Conservation (phyloP, 2,888 invertebrate genomes). For the Drosophila lutescens region DNA sequence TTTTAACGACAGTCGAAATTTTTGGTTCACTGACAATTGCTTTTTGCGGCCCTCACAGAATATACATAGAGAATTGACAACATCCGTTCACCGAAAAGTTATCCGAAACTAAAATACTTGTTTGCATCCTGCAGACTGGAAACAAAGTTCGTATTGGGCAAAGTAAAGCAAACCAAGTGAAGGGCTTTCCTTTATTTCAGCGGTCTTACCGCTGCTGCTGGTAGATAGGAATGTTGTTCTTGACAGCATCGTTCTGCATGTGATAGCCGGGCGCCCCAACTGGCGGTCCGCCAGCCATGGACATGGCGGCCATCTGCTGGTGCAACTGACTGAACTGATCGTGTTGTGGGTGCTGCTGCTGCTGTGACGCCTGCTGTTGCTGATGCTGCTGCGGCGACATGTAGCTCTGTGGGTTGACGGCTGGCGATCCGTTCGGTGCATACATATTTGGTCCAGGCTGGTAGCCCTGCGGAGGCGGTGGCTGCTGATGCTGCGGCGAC, state of each 20-base stretch:
- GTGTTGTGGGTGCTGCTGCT: slow-evolving; percentile 51
- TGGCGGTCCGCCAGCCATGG: slow-evolving; percentile 59
- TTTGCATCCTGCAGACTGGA: slow-evolving; percentile 11
- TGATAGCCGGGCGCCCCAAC: slow-evolving; percentile 75
- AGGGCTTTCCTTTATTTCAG: slow-evolving; percentile 24
- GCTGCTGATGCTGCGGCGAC: slow-evolving; percentile 69
- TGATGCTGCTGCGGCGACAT: slow-evolving; percentile 52
- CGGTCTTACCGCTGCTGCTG: slow-evolving; percentile 84
- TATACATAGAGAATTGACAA: slow-evolving; percentile 26
- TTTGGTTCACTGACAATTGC: slow-evolving; percentile 26
- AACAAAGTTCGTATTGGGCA: slow-evolving; percentile 8
- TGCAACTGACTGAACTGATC: slow-evolving; percentile 78
- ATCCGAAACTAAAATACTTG: slow-evolving; percentile 14
- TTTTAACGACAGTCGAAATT: not conserved
- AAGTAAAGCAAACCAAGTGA: slow-evolving; percentile 27
- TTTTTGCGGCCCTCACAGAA: slow-evolving; percentile 10
- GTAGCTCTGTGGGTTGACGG: slow-evolving; percentile 54
- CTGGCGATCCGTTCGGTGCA: slow-evolving; percentile 61
- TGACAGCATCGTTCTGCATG: slow-evolving; percentile 81
- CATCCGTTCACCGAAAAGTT: slow-evolving; percentile 2
- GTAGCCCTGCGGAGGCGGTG: slow-evolving; percentile 57
- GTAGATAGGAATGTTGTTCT: slow-evolving; percentile 84
- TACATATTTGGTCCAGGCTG: slow-evolving; percentile 59
- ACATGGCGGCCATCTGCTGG: slow-evolving; percentile 80
- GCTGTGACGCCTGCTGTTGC: slow-evolving; percentile 54